These are phyloP conservation scores for Phalacrocorax carbo DNA, from an alignment of 2,113 vertebrate species.

Conservation along the genomic window DNA sequence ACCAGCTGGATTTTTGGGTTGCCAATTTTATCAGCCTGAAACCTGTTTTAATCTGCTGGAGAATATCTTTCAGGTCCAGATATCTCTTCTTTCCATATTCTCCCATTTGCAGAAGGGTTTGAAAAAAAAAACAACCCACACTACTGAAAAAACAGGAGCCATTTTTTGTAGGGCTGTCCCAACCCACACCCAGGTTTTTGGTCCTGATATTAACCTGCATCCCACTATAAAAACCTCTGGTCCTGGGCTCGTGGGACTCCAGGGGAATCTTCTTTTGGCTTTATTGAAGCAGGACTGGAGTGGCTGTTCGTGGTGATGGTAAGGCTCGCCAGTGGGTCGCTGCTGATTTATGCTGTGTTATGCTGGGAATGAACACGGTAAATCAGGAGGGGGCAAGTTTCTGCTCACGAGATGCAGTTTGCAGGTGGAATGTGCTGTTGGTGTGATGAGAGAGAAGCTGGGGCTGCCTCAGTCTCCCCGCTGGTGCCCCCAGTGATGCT, in stretches of 20 bases:
- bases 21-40: conserved; percentile 3
- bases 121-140: background rate
- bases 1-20: conserved; percentile 22
- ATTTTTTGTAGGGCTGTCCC: background rate
- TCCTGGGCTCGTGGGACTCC: background rate
- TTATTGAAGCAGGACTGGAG: background rate
- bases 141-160: background rate
- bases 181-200: background rate
- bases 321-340: fast-evolving
- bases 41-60: background rate
- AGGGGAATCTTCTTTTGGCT: background rate
- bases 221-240: background rate
- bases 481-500: background rate
- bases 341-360: background rate
- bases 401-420: background rate
- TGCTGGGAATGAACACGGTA: background rate
- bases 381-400: background rate
- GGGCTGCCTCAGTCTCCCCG: background rate
- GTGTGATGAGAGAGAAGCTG: background rate
- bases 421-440: background rate
- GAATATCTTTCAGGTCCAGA: background rate
- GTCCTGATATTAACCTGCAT: background rate
- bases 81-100: background rate
- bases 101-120: background rate
- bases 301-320: background rate